These are phyloP conservation scores for Dioctria linearis DNA, from an alignment of 2,888 invertebrate species.

Conservation along the genomic window DNA sequence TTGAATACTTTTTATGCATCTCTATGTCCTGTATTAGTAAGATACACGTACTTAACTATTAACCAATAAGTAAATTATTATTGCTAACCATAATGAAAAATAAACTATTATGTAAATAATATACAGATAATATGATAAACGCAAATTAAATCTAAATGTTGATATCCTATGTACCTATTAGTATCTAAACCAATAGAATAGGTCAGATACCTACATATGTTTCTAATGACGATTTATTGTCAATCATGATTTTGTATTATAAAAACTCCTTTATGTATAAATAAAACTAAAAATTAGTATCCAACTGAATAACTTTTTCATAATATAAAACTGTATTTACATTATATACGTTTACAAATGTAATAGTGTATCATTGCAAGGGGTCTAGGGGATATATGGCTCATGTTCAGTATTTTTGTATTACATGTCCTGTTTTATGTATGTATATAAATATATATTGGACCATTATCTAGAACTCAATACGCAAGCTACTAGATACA, in stretches of 20 bases:
- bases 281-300: no score
- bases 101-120: no score
- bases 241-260: no score
- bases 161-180: neutral
- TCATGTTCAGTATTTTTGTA: no score
- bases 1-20: no score
- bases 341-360: neutral
- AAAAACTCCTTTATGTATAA: neutral
- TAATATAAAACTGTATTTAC: neutral
- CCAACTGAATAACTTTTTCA: neutral
- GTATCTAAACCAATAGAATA: neutral
- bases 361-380: neutral
- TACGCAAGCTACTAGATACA: constrained; percentile 41
- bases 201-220: neutral
- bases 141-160: neutral
- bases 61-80: no score
- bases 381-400: neutral
- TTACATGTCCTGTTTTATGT: no score
- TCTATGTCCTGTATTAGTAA: no score
- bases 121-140: neutral
- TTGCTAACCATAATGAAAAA: no score
- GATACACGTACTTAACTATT: no score
- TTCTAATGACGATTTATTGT: neutral
- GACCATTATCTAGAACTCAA: neutral
- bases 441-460: no score